These are phyloP conservation scores for Microctonus aethiopoides DNA, from an alignment of 2,888 invertebrate species.

Conservation along the genomic window DNA sequence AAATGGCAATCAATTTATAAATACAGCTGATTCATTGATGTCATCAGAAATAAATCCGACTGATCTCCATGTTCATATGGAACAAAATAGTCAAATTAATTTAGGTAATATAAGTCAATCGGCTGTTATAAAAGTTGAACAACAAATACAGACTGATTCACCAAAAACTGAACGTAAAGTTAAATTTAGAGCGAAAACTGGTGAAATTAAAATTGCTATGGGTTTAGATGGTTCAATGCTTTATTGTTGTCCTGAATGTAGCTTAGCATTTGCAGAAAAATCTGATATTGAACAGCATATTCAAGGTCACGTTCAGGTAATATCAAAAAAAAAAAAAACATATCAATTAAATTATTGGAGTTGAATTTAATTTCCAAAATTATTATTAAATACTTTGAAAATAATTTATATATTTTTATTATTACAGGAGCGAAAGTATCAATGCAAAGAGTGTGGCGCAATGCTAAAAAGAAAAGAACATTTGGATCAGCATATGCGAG, in stretches of 20 bases:
- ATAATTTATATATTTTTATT: not conserved
- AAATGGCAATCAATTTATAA: slow-evolving; percentile 55
- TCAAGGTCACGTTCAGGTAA: slow-evolving; percentile 62
- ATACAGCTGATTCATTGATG: slow-evolving; percentile 53
- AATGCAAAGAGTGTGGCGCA: slow-evolving; percentile 69
- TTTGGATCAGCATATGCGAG: slow-evolving; percentile 68
- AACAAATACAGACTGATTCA: slow-evolving; percentile 54
- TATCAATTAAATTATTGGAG: slow-evolving; percentile 23
- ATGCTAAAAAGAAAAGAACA: slow-evolving; percentile 70
- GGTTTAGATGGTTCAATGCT: slow-evolving; percentile 66
- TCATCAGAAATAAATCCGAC: slow-evolving; percentile 54
- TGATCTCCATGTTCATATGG: slow-evolving; percentile 59
- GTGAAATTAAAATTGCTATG: slow-evolving; percentile 63
- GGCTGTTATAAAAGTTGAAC: slow-evolving; percentile 50
- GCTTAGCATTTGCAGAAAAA: slow-evolving; percentile 66
- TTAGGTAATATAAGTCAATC: slow-evolving; percentile 2
- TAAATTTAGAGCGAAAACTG: slow-evolving; percentile 65
- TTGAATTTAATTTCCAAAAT: too few species aligned
- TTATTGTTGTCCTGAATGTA: slow-evolving; percentile 68
- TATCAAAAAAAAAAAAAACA: not conserved
- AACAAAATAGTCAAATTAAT: slow-evolving; percentile 33
- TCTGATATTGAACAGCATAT: slow-evolving; percentile 67
- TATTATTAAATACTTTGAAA: too few species aligned
- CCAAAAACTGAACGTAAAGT: slow-evolving; percentile 61
- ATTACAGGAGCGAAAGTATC: slow-evolving; percentile 66